These are phyloP conservation scores for Tinea pellionella DNA, from an alignment of 2,888 invertebrate species.

Conservation along the genomic window DNA sequence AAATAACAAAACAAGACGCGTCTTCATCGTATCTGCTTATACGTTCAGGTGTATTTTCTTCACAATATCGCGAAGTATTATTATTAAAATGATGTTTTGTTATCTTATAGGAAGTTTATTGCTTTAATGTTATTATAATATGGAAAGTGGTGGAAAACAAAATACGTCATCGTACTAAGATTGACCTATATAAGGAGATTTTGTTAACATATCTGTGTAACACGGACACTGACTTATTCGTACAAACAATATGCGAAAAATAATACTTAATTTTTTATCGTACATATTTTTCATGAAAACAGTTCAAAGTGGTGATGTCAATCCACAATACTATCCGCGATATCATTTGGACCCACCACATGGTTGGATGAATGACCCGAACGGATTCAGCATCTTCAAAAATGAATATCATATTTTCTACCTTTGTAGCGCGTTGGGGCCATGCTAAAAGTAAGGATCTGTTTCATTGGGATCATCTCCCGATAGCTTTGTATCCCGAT, in stretches of 20 bases:
- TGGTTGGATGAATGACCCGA: constrained; percentile 70
- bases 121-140: not conserved
- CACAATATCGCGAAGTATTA: no score
- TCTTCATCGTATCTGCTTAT: no score
- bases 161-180: not conserved
- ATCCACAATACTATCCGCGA: constrained; percentile 33
- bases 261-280: not conserved
- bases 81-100: not conserved
- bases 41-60: no score
- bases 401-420: constrained; percentile 59
- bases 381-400: constrained; percentile 51
- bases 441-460: constrained; percentile 57
- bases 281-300: not conserved
- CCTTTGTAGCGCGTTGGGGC: constrained; percentile 64
- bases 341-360: constrained; percentile 41
- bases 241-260: not conserved
- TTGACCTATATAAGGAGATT: not conserved
- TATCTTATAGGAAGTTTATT: not conserved
- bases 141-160: not conserved
- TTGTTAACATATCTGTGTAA: not conserved
- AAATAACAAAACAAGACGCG: no score
- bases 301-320: constrained; percentile 16
- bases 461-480: constrained; percentile 53
- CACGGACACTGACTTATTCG: not conserved
- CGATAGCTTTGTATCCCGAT: constrained; percentile 57